Evolutionary conservation across 2,888 invertebrate genomes (phyloP).

Genomic region (Limulus polyphemus): DNA sequence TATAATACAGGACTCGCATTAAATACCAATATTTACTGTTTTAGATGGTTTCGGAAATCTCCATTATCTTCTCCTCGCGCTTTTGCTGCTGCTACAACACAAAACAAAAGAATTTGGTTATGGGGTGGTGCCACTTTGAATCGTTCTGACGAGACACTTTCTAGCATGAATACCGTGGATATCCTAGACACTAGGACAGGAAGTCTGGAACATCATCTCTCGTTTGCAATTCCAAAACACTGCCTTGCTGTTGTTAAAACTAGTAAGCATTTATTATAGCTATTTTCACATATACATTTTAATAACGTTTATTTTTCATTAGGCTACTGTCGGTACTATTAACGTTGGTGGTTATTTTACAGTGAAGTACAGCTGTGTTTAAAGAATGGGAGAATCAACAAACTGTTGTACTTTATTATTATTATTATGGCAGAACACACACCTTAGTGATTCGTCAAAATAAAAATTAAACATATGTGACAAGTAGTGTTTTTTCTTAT

Average conservation of each 20-base stretch:
- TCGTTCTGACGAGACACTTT: slow-evolving; percentile 7
- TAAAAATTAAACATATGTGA: no score
- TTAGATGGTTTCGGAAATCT: slow-evolving; percentile 11
- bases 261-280: slow-evolving; percentile 6
- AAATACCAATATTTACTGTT: background rate
- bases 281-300: no score
- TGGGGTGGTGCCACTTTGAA: slow-evolving; percentile 14
- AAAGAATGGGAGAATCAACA: no score
- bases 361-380: no score
- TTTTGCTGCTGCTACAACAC: slow-evolving; percentile 9
- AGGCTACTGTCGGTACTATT: no score
- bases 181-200: slow-evolving; percentile 9
- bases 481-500: no score
- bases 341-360: no score
- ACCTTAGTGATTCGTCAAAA: no score
- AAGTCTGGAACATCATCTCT: slow-evolving; percentile 11
- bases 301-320: no score
- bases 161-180: slow-evolving; percentile 11
- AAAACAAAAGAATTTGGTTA: slow-evolving; percentile 15
- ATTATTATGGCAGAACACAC: no score
- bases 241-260: slow-evolving; percentile 10
- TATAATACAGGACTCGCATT: no score
- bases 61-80: slow-evolving; percentile 13
- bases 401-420: no score
- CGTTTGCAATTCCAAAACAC: slow-evolving; percentile 12